These are phyloP conservation scores for Lates japonicus DNA, from an alignment of 2,797 vertebrate genomes.

Conservation along the genomic window DNA sequence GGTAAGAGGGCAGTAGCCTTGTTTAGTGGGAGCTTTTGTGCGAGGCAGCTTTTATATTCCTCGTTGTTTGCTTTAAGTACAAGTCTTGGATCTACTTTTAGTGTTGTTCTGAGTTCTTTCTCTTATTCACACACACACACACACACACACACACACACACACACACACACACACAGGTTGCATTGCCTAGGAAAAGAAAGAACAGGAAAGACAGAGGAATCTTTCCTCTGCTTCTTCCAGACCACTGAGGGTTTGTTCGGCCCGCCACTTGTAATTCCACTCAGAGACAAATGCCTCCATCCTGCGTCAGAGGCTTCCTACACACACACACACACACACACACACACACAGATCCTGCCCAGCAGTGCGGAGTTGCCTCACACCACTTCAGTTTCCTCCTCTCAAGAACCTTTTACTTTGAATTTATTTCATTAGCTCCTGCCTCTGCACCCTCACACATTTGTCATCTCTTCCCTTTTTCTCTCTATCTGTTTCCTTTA, in stretches of 20 bases:
- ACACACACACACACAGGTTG: conserved; percentile 17
- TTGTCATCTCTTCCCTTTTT: conserved; percentile 31
- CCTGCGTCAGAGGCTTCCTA: conserved; percentile 71
- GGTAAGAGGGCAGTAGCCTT: conserved; percentile 4
- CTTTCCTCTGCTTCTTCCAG: conserved; percentile 59
- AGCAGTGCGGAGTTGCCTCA: conserved; percentile 26
- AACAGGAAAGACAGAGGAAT: conserved; percentile 69
- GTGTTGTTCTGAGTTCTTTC: background rate
- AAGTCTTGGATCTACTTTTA: conserved; percentile 20
- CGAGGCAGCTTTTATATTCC: background rate
- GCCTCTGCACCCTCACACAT: conserved; percentile 14
- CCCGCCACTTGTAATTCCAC: conserved; percentile 85
- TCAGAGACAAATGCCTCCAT: conserved; percentile 83
- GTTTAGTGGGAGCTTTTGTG: conserved; percentile 2
- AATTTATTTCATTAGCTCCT: conserved; percentile 56
- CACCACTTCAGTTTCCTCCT: conserved; percentile 37
- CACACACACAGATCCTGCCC: conserved; percentile 26
- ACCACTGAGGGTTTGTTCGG: conserved; percentile 81
- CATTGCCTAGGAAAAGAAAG: conserved; percentile 45
- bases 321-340: conserved; percentile 59
- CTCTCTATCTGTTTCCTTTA: conserved; percentile 7
- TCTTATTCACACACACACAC: background rate
- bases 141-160: background rate
- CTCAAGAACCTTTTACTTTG: conserved; percentile 25
- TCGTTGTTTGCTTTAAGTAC: conserved; percentile 29